A percentile compares a stretch with the other conserved stretches of the same genome.
These are phyloP conservation scores for Notamacropus eugenii DNA, from an alignment of 2,797 vertebrate species.

Conservation along the genomic window DNA sequence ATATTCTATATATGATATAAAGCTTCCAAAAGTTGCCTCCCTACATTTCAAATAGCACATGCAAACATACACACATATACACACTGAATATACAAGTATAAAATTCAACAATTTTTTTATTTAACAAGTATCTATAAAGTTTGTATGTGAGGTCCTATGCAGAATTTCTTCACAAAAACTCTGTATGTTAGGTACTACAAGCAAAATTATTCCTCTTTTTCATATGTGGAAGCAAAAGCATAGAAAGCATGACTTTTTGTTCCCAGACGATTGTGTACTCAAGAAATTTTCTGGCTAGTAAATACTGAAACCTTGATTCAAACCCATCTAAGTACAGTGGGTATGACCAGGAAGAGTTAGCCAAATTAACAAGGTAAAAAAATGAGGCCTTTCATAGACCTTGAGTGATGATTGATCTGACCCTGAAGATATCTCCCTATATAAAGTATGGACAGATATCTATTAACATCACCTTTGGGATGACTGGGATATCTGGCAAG, in stretches of 20 bases:
- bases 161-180: background rate
- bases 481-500: background rate
- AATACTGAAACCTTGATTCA: background rate
- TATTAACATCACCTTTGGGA: background rate
- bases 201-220: background rate
- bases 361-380: background rate
- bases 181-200: background rate
- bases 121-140: background rate
- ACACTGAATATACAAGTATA: background rate
- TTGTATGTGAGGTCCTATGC: background rate
- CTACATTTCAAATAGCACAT: background rate
- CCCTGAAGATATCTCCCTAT: background rate
- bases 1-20: background rate
- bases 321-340: background rate
- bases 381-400: background rate
- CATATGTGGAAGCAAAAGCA: background rate
- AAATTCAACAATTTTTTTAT: background rate
- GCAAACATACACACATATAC: rapidly evolving
- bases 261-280: too few species aligned
- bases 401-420: background rate
- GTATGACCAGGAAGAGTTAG: background rate
- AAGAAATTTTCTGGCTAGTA: background rate
- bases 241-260: background rate
- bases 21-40: background rate
- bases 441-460: background rate